Percentiles rank a stretch among this genome's conserved stretches.
Evolutionary conservation across 2,113 vertebrate species (phyloP).

Genomic region (Stigmatopora argus): DNA sequence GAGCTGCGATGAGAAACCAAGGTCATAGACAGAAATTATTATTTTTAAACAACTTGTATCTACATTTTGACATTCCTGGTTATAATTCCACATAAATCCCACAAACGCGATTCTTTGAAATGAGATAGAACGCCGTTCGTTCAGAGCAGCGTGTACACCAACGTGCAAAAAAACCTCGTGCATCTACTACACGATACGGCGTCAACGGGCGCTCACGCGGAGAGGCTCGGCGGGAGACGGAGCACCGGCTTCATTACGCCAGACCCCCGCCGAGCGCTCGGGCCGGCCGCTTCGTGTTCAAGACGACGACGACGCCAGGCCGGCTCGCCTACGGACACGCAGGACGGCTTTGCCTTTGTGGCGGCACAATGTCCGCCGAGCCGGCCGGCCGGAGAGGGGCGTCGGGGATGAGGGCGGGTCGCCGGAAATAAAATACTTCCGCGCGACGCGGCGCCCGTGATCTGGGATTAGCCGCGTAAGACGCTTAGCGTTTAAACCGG

Average conservation of each 20-base stretch:
- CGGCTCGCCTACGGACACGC: neutral
- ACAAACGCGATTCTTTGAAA: too few species aligned
- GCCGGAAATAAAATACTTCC: slow-evolving; percentile 1
- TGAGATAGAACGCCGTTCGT: too few species aligned
- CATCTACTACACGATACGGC: slow-evolving; percentile 11
- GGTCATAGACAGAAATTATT: slow-evolving; percentile 11
- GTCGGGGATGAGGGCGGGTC: neutral
- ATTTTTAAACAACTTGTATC: neutral
- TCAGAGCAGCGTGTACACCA: neutral
- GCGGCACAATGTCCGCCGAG: neutral
- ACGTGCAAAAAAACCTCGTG: neutral
- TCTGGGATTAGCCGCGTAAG: slow-evolving; percentile 26
- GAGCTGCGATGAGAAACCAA: slow-evolving; percentile 27
- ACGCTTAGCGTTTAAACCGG: slow-evolving; percentile 10
- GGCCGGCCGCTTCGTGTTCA: neutral
- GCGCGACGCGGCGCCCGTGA: slow-evolving; percentile 4
- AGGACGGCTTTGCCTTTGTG: neutral
- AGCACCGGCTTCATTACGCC: slow-evolving; percentile 53
- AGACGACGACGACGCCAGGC: neutral
- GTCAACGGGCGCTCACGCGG: slow-evolving; percentile 19
- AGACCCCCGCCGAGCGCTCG: slow-evolving; percentile 44
- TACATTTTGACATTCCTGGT: too few species aligned
- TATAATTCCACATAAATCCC: too few species aligned
- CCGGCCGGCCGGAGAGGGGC: neutral
- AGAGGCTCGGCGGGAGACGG: slow-evolving; percentile 26